Evolutionary conservation across 2,113 vertebrate genomes (phyloP).

Genomic region (Corythaeola cristata): DNA sequence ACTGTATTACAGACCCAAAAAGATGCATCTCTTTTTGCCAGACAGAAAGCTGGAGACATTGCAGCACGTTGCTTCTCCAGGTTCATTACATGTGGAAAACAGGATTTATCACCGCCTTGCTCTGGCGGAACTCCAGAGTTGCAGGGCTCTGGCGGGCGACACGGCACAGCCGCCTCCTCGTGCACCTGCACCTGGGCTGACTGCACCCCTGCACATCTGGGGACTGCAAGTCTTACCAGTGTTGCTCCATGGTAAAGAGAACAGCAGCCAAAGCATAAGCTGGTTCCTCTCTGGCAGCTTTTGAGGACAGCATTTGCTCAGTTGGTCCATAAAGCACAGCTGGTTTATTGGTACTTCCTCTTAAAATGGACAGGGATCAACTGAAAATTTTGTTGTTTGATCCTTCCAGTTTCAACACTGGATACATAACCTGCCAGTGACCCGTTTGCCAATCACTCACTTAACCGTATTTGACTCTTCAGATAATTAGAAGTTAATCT

Average conservation of each 20-base stretch:
- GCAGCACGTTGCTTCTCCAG: not conserved
- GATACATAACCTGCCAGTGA: not conserved
- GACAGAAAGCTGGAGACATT: not conserved
- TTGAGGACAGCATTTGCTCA: not conserved
- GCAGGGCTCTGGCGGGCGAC: not conserved
- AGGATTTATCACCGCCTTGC: not conserved
- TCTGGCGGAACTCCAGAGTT: not conserved
- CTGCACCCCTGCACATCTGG: too few species aligned
- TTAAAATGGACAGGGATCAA: not conserved
- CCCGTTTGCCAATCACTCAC: not conserved
- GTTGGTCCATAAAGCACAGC: not conserved
- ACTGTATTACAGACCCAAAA: not conserved
- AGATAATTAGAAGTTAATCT: not conserved
- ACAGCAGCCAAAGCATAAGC: not conserved
- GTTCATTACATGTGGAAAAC: fast-evolving
- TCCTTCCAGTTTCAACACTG: not conserved
- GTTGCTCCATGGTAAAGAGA: not conserved
- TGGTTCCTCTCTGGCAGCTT: not conserved
- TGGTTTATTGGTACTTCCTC: not conserved
- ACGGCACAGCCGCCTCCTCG: fast-evolving
- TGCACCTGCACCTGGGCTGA: not conserved
- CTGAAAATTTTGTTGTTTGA: not conserved
- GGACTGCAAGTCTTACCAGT: not conserved
- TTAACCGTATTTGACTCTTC: not conserved
- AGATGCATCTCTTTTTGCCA: too few species aligned